These are phyloP conservation scores for Arremon brunneinucha DNA, from an alignment of 2,797 vertebrate genomes.

Conservation along the genomic window DNA sequence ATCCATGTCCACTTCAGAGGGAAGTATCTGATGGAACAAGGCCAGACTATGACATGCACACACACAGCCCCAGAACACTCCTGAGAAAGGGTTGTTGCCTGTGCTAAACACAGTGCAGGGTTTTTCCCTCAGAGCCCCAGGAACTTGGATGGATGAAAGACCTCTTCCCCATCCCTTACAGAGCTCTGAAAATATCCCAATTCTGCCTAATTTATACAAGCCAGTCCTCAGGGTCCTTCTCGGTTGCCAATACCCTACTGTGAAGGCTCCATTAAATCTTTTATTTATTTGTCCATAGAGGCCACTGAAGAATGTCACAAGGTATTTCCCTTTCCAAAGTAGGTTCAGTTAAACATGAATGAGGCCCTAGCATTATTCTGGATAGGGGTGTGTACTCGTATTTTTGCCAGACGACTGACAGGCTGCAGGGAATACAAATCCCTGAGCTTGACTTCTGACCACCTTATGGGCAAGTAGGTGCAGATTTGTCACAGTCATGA, in stretches of 20 bases:
- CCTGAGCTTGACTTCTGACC: background rate
- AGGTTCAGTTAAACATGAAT: background rate
- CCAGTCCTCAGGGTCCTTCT: background rate
- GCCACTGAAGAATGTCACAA: slow-evolving; percentile 41
- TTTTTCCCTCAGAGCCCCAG: background rate
- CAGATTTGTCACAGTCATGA: background rate
- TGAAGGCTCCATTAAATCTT: slow-evolving; percentile 43
- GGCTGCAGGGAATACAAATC: background rate
- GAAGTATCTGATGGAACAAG: background rate
- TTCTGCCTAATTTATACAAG: slow-evolving; percentile 2
- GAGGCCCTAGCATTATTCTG: background rate
- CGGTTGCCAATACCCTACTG: slow-evolving; percentile 9
- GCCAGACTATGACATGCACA: background rate
- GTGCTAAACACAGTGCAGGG: background rate
- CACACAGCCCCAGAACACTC: background rate
- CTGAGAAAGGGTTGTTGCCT: background rate
- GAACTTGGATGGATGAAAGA: slow-evolving; percentile 7
- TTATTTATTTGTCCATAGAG: slow-evolving; percentile 41
- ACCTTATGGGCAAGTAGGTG: background rate
- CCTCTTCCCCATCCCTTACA: background rate
- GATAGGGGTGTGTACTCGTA: background rate
- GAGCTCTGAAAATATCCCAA: slow-evolving; percentile 4
- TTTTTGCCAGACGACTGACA: background rate
- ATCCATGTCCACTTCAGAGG: background rate
- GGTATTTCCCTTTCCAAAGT: slow-evolving; percentile 39